Conservation (phyloP, 2,113 vertebrate species). For the Willisornis vidua region DNA sequence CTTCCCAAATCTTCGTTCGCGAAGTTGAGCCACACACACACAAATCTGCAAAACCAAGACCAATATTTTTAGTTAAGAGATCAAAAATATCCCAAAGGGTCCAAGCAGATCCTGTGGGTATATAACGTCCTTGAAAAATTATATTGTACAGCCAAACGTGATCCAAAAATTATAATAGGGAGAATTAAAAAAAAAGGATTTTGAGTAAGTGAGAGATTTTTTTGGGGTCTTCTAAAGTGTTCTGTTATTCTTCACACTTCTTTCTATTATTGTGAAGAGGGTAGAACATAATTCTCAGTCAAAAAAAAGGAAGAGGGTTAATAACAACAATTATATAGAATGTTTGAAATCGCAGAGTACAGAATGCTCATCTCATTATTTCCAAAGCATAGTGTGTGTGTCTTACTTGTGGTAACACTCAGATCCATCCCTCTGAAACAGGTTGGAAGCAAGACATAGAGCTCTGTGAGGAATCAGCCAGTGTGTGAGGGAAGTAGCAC, state of each 20-base stretch:
- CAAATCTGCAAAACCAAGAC: neutral
- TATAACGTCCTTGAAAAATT: neutral
- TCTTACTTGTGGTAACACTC: neutral
- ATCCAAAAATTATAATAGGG: neutral
- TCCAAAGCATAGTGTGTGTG: neutral
- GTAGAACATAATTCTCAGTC: neutral
- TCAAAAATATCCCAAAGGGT: neutral
- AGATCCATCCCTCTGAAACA: neutral
- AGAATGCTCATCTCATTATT: neutral
- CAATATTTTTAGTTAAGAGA: neutral
- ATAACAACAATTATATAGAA: neutral
- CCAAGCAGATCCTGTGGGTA: neutral
- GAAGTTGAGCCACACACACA: too few species aligned
- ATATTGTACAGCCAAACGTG: neutral
- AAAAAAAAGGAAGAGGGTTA: conserved; percentile 8
- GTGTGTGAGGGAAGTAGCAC: neutral
- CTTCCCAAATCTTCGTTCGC: too few species aligned
- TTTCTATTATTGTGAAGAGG: neutral
- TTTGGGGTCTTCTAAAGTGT: neutral
- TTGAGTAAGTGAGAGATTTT: neutral
- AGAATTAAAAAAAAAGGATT: neutral
- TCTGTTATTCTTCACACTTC: neutral
- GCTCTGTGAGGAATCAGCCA: neutral
- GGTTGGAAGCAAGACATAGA: neutral
- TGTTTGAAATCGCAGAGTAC: neutral